Conservation (phyloP, 1,140 invertebrate genomes). For the Zaprionus gabonicus region DNA sequence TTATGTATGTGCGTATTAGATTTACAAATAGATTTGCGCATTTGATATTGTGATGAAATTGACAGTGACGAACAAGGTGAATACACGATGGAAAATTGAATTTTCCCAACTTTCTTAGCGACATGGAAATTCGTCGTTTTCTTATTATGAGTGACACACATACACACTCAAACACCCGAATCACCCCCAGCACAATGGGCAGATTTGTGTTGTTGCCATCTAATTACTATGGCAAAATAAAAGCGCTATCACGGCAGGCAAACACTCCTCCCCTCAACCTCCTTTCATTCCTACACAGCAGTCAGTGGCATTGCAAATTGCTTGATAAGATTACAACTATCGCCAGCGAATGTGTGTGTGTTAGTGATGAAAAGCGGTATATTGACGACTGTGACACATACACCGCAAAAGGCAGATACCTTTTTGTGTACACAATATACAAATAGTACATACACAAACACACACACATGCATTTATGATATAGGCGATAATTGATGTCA, state of each 20-base stretch:
- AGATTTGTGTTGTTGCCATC: conserved; percentile 66
- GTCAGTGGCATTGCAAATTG: conserved; percentile 37
- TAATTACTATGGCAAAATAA: conserved; percentile 64
- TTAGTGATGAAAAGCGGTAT: conserved; percentile 31
- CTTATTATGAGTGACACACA: conserved; percentile 32
- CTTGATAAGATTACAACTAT: conserved; percentile 71
- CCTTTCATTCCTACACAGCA: background rate
- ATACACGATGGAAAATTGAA: conserved; percentile 67
- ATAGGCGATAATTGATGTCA: conserved; percentile 20
- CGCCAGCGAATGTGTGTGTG: background rate
- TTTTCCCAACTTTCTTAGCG: conserved; percentile 73
- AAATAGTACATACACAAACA: background rate
- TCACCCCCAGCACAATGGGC: conserved; percentile 28
- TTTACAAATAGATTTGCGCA: conserved; percentile 46
- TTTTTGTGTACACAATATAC: conserved; percentile 10
- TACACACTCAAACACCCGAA: conserved; percentile 17
- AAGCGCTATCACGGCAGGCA: conserved; percentile 42
- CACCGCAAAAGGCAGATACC: conserved; percentile 1
- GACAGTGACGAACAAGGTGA: background rate
- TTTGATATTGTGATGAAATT: conserved; percentile 20
- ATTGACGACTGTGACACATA: conserved; percentile 52
- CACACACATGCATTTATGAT: conserved; percentile 5
- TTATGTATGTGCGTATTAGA: conserved; percentile 24
- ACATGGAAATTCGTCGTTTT: conserved; percentile 45
- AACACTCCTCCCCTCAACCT: background rate